phyloP scores from a whole-genome alignment of 1,140 invertebrate species.

The Ips typographus region DNA sequence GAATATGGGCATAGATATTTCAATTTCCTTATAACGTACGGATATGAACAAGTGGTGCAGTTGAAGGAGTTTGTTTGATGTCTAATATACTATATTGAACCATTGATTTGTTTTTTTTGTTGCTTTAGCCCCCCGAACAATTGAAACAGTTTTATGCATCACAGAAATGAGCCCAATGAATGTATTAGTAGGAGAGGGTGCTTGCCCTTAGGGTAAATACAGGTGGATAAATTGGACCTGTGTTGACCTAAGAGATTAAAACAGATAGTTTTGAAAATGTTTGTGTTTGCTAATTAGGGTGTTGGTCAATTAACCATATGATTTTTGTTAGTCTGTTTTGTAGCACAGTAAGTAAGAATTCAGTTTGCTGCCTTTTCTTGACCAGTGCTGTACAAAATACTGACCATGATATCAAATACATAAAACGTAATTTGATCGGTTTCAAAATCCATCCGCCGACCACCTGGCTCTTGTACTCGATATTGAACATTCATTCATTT shows the following conservation, averaged over 20 bases:
- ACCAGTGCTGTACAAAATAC: too few species aligned
- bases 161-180: background rate
- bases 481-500: slow-evolving; percentile 8
- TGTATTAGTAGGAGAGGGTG: background rate
- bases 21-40: slow-evolving; percentile 11
- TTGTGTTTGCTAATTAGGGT: too few species aligned
- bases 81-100: slow-evolving; percentile 44
- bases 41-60: slow-evolving; percentile 36
- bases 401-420: too few species aligned
- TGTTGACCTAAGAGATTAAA: background rate
- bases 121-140: background rate
- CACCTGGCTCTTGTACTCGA: slow-evolving; percentile 8
- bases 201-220: background rate
- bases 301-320: too few species aligned
- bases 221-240: background rate
- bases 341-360: too few species aligned
- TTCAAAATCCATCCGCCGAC: slow-evolving; percentile 1
- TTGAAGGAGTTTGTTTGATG: slow-evolving; percentile 47
- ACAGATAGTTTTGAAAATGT: background rate
- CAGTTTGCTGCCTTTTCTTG: too few species aligned
- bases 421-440: too few species aligned
- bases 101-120: slow-evolving; percentile 32
- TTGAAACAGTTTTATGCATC: background rate
- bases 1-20: slow-evolving; percentile 26
- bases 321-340: too few species aligned